A percentile compares a stretch with the other conserved stretches of the same genome.
Conservation (phyloP, 2,113 vertebrate genomes). For the Etheostoma cragini region DNA sequence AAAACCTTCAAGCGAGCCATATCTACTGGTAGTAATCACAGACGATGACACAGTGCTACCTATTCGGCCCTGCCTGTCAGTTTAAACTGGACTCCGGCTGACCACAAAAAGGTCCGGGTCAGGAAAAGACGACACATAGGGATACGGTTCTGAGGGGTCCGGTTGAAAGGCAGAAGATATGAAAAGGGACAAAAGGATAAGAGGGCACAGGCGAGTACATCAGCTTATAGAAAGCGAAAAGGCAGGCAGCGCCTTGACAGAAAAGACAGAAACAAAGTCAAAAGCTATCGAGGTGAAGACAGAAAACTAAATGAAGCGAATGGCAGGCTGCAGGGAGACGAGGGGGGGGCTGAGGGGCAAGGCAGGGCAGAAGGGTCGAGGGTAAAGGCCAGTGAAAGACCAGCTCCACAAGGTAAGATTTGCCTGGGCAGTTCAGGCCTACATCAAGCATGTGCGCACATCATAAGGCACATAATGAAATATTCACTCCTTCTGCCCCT, state of each 20-base stretch:
- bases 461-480: constrained; percentile 71
- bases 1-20: constrained; percentile 7
- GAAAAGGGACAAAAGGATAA: constrained; percentile 23
- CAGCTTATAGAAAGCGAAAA: constrained; percentile 26
- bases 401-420: constrained; percentile 6
- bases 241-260: background rate
- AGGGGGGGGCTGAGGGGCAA: background rate
- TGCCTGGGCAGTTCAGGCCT: constrained; percentile 27
- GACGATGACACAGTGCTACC: constrained; percentile 43
- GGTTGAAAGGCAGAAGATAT: constrained; percentile 16
- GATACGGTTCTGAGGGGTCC: constrained; percentile 8
- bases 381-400: constrained; percentile 20
- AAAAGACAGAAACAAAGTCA: constrained; percentile 37
- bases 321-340: background rate
- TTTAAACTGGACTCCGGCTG: constrained; percentile 28
- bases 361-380: background rate
- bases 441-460: constrained; percentile 48
- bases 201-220: constrained; percentile 9
- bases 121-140: background rate
- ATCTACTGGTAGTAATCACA: constrained; percentile 14
- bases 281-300: background rate
- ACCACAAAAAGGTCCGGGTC: constrained; percentile 22
- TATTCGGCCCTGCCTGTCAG: constrained; percentile 5
- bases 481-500: constrained; percentile 77
- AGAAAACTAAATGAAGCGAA: background rate